phyloP scores from a whole-genome alignment of 2,888 invertebrate species.

The Eristalinus sepulchralis region DNA sequence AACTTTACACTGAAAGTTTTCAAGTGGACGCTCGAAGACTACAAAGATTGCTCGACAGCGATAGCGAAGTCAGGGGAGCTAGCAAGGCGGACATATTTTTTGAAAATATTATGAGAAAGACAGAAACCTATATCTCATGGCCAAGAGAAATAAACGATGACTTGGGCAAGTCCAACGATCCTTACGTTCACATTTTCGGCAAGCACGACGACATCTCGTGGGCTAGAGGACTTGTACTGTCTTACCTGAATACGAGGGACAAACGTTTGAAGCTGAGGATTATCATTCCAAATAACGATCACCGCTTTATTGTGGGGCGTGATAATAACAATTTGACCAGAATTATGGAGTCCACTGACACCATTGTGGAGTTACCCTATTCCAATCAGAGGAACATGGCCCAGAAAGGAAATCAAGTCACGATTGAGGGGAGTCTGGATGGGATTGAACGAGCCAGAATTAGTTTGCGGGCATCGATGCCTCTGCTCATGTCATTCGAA shows the following conservation, averaged over 20 bases:
- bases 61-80: conserved; percentile 73
- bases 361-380: conserved; percentile 99
- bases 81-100: conserved; percentile 80
- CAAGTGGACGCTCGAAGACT: conserved; percentile 95
- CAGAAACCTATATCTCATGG: conserved; percentile 96
- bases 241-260: conserved; percentile 93
- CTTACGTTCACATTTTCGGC: conserved; percentile 95
- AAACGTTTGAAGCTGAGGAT: conserved; percentile 98
- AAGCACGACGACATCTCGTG: conserved; percentile 87
- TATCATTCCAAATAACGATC: conserved; percentile 98
- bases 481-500: conserved; percentile 95
- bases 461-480: conserved; percentile 92
- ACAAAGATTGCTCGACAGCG: conserved; percentile 95
- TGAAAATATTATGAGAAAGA: conserved; percentile 89
- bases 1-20: conserved; percentile 93
- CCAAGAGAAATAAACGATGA: conserved; percentile 97
- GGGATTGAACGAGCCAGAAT: conserved; percentile 94
- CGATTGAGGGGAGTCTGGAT: conserved; percentile 94
- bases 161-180: conserved; percentile 97
- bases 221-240: conserved; percentile 93
- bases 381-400: conserved; percentile 95
- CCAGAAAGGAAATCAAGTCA: conserved; percentile 98
- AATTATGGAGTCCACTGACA: conserved; percentile 96
- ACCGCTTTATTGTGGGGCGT: conserved; percentile 98
- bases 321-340: conserved; percentile 85